phyloP scores from a whole-genome alignment of 1,140 invertebrate species.

The Orius laevigatus region DNA sequence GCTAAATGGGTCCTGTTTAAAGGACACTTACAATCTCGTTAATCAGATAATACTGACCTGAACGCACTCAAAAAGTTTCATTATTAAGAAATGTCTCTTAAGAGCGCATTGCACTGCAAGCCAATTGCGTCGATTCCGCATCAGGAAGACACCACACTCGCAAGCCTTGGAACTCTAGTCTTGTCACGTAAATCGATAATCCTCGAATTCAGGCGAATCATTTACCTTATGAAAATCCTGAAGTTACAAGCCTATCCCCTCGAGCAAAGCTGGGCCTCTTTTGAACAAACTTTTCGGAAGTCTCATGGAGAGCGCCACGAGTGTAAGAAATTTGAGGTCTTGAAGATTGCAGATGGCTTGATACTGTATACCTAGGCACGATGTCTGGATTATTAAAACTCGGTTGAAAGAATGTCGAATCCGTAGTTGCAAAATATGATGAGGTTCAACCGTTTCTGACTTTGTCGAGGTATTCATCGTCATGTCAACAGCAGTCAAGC shows the following conservation, averaged over 20 bases:
- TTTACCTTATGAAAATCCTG: neutral
- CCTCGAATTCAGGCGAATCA: neutral
- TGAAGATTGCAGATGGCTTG: too few species aligned
- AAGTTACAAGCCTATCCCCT: neutral
- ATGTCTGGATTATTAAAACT: too few species aligned
- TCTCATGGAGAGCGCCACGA: too few species aligned
- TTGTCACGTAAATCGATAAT: neutral
- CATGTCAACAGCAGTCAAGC: too few species aligned
- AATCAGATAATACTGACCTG: slow-evolving; percentile 22
- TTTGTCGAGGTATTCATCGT: too few species aligned
- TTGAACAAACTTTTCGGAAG: too few species aligned
- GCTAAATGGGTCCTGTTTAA: slow-evolving; percentile 24
- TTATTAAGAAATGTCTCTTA: slow-evolving; percentile 22
- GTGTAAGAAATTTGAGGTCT: too few species aligned
- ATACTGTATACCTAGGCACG: too few species aligned
- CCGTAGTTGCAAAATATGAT: too few species aligned
- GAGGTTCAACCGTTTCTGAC: too few species aligned
- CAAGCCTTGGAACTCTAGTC: neutral
- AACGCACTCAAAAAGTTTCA: slow-evolving; percentile 23
- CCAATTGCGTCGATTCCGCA: slow-evolving; percentile 21
- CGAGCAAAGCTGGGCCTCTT: too few species aligned
- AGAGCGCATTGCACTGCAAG: slow-evolving; percentile 19
- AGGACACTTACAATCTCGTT: slow-evolving; percentile 22
- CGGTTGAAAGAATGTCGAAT: too few species aligned
- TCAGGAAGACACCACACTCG: neutral